Conservation (phyloP, 2,888 invertebrate genomes). For the Orthosia cruda region DNA sequence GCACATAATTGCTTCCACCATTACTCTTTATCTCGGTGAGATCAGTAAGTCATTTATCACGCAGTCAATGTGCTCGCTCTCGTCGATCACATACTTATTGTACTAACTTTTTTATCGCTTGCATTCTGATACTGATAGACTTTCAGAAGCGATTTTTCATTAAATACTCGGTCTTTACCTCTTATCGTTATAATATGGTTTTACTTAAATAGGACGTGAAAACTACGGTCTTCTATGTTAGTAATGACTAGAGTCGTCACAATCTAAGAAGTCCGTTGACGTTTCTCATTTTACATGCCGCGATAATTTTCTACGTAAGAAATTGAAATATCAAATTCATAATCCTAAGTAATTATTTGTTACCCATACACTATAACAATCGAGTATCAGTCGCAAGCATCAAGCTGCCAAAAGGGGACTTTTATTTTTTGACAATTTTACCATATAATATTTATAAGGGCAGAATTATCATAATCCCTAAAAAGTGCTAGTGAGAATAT, state of each 20-base stretch:
- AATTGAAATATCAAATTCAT: too few species aligned
- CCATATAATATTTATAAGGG: not conserved
- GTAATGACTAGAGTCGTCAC: too few species aligned
- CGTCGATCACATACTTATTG: conserved; percentile 58
- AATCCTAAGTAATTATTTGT: too few species aligned
- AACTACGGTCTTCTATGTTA: not conserved
- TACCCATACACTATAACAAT: too few species aligned
- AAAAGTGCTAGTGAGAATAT: not conserved
- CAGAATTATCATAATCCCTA: not conserved
- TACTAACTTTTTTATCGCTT: conserved; percentile 53
- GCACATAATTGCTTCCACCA: conserved; percentile 70
- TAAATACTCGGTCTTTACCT: conserved; percentile 9
- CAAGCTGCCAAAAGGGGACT: too few species aligned
- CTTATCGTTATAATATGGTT: conserved; percentile 12
- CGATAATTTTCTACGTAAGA: too few species aligned
- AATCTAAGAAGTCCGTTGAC: too few species aligned
- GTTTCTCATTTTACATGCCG: too few species aligned
- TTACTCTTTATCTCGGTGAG: conserved; percentile 73
- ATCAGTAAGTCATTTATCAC: conserved; percentile 79
- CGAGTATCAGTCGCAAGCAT: too few species aligned
- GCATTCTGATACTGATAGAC: conserved; percentile 30
- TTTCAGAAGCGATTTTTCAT: conserved; percentile 26
- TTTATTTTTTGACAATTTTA: too few species aligned
- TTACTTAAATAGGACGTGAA: conserved; percentile 5
- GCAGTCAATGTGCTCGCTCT: conserved; percentile 60